Percentiles rank a stretch among this genome's conserved stretches.
These are phyloP conservation scores for Stomatorhinus ivindoensis DNA, from an alignment of 2,113 vertebrate species.

Conservation along the genomic window DNA sequence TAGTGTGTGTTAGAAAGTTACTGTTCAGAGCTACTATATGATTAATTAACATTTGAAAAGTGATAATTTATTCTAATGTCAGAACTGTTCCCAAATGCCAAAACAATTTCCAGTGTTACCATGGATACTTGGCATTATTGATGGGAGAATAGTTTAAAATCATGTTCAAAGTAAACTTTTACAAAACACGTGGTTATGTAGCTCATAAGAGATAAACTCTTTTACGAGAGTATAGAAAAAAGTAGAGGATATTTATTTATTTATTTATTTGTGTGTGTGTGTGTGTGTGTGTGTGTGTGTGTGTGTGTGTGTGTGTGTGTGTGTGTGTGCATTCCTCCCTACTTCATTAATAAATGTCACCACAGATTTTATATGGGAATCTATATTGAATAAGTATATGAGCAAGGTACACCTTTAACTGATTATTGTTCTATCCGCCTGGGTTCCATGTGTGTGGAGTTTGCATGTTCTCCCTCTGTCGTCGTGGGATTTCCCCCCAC, in stretches of 20 bases:
- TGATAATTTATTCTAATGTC: slow-evolving; percentile 8
- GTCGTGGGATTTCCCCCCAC: too few species aligned
- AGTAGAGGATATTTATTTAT: neutral
- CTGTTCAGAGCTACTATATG: slow-evolving; percentile 3
- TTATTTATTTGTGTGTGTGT: too few species aligned
- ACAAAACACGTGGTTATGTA: neutral
- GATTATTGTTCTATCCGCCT: neutral
- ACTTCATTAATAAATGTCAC: neutral
- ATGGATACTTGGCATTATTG: slow-evolving; percentile 7
- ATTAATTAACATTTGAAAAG: slow-evolving; percentile 10
- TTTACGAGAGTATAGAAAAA: neutral
- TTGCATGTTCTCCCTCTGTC: too few species aligned
- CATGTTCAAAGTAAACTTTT: neutral
- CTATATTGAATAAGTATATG: neutral
- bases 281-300: too few species aligned
- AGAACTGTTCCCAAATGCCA: slow-evolving; percentile 5
- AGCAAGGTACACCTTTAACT: neutral
- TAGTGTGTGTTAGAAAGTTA: neutral
- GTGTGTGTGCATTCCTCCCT: neutral
- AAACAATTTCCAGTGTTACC: slow-evolving; percentile 5
- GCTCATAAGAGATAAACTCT: neutral
- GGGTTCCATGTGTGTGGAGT: too few species aligned
- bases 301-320: neutral
- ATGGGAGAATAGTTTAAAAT: neutral
- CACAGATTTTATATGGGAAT: neutral